A percentile compares a stretch with the other conserved stretches of the same genome.
Evolutionary conservation across 2,888 invertebrate species (phyloP).

Genomic region (Nomada hirtipes): DNA sequence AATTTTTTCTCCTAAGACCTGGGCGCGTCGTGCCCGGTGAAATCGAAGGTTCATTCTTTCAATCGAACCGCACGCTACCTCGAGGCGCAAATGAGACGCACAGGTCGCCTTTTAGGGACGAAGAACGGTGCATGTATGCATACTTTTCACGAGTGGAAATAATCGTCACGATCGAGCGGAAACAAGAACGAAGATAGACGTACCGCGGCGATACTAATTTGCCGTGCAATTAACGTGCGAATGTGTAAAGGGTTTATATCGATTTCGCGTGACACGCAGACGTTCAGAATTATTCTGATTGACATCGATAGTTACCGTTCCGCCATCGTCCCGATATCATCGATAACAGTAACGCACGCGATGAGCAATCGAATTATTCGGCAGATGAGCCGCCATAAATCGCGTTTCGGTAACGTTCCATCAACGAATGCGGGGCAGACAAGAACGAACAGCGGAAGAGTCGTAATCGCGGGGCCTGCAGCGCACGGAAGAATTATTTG

Average conservation of each 20-base stretch:
- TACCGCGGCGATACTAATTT: background rate
- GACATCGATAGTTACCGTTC: background rate
- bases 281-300: too few species aligned
- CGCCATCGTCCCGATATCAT: background rate
- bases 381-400: conserved; percentile 26
- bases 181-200: background rate
- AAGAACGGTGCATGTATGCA: too few species aligned
- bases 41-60: conserved; percentile 29
- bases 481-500: conserved; percentile 65
- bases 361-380: conserved; percentile 34
- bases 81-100: background rate
- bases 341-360: background rate
- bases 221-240: background rate
- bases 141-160: background rate
- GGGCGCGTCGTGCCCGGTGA: conserved; percentile 27
- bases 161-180: conserved; percentile 21
- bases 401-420: conserved; percentile 23
- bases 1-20: conserved; percentile 49
- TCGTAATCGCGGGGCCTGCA: conserved; percentile 58
- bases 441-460: background rate
- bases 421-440: conserved; percentile 18
- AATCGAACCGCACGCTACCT: background rate
- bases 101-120: background rate
- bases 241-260: background rate
- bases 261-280: background rate